A percentile compares a stretch with the other conserved stretches of the same genome.
phyloP scores from a whole-genome alignment of 2,797 vertebrate species.

The Miichthys miiuy region DNA sequence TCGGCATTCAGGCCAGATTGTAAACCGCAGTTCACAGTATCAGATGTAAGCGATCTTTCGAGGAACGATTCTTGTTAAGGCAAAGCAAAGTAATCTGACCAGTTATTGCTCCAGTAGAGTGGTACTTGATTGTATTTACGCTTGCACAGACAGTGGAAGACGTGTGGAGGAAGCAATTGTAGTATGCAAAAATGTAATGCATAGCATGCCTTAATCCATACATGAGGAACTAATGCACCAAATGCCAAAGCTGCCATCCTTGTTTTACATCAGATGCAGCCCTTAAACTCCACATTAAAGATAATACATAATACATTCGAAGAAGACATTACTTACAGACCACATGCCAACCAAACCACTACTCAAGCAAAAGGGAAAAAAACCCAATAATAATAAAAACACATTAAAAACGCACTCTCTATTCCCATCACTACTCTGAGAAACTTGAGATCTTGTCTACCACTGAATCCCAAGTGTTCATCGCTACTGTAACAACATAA shows the following conservation, averaged over 20 bases:
- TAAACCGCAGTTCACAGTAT: neutral
- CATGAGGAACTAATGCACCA: neutral
- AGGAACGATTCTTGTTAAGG: neutral
- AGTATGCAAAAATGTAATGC: neutral
- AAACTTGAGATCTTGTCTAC: neutral
- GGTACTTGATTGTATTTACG: slow-evolving; percentile 1
- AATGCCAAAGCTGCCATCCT: neutral
- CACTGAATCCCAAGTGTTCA: neutral
- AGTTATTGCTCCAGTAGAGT: slow-evolving; percentile 1
- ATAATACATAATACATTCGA: neutral
- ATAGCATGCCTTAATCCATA: neutral
- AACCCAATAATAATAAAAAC: slow-evolving; percentile 20
- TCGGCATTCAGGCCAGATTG: neutral
- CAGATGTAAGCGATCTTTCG: neutral
- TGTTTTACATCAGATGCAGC: neutral
- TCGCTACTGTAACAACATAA: too few relatives aligned
- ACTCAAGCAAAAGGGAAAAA: neutral
- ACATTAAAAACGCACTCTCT: slow-evolving; percentile 15
- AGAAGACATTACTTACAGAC: slow-evolving; percentile 4
- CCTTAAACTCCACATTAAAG: neutral
- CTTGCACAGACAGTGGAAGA: neutral
- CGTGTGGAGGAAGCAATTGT: neutral
- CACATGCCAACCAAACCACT: slow-evolving; percentile 13
- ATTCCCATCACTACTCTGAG: slow-evolving; percentile 1
- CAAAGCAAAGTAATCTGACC: slow-evolving; percentile 21